Base-by-base conservation (phyloP, 2,888 invertebrate species). In the Yponomeuta malinellus region DNA sequence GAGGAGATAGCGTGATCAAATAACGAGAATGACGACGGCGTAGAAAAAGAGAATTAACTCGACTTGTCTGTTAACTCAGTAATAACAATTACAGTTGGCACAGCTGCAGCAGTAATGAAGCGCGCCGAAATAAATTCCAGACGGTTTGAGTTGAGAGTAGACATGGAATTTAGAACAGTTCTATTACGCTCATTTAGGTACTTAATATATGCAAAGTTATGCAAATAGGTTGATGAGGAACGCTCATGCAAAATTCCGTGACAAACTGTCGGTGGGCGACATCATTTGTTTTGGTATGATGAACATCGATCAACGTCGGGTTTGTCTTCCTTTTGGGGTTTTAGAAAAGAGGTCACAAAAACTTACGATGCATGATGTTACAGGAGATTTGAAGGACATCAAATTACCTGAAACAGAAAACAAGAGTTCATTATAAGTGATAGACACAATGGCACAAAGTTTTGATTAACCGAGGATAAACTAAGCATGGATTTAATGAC, bases 151-250 rank as follows among this genome's bases (percentile, higher is more conserved):
- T 23, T 23, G 23, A 23, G 23, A 9, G 52, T 69, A 71, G 70
- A 70, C 72, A 70, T 59, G 52, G 72, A 64, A 66, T 71, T 74
- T 71, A 65, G 73, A 71, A 71, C 71, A 73, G 72, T 76, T 74
- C 71, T 77, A 75, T 74, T 77, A 74, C 79, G 83, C 81, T 81
- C 83, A 83, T 82, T 81, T 79, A 81, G 79, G 80, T 78, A 79
- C 84, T 84, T 59, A 15, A 12, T 15, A 59, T 84, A 87, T 86
- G 88, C 81, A 86, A 88, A 90, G 81, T 87, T 89, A 89, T 89
- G 88, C 88, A 85, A 88, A 89, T 82, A 80, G 82, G 79, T 77
- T 77, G 77, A 80, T 78, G 78, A 77, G 75, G 31, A 65, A 23
- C 4, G 65, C 65, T 23, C 12, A 12, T 65, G 31, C 1, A 65